These are phyloP conservation scores for Trematocara caparti DNA, from an alignment of 2,797 vertebrate species.

Conservation along the genomic window DNA sequence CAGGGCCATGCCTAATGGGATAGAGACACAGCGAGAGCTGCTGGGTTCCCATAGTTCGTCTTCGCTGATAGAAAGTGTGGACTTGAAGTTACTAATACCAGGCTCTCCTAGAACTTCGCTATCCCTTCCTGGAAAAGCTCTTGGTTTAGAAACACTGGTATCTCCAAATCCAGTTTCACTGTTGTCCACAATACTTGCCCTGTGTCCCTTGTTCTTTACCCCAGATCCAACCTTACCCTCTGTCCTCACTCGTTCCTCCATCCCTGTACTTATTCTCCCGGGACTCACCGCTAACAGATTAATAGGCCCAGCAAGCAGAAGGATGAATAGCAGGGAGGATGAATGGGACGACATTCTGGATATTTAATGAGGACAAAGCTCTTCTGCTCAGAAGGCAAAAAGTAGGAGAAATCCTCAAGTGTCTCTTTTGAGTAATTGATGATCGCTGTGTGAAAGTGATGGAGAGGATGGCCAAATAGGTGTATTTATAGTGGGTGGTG, in stretches of 20 bases:
- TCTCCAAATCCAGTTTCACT: slow-evolving; percentile 21
- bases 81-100: slow-evolving; percentile 12
- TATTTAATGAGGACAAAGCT: slow-evolving; percentile 3
- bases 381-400: neutral
- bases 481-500: slow-evolving; percentile 76
- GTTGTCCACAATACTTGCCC: neutral
- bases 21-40: slow-evolving; percentile 72
- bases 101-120: slow-evolving; percentile 15
- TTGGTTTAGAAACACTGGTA: neutral
- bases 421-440: neutral
- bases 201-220: slow-evolving; percentile 19
- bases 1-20: slow-evolving; percentile 79
- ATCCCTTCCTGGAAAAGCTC: neutral
- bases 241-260: neutral
- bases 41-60: slow-evolving; percentile 71
- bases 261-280: slow-evolving; percentile 5
- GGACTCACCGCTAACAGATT: neutral
- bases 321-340: slow-evolving; percentile 33
- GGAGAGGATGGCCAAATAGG: slow-evolving; percentile 48
- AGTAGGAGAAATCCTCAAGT: slow-evolving; percentile 2
- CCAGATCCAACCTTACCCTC: slow-evolving; percentile 27
- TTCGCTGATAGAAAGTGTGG: slow-evolving; percentile 27
- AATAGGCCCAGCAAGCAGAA: slow-evolving; percentile 50
- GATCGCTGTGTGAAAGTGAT: slow-evolving; percentile 32
- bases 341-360: slow-evolving; percentile 2